Percentiles rank a stretch among this genome's conserved stretches.
Conservation (phyloP, 2,113 vertebrate species). For the Xiphophorus maculatus region DNA sequence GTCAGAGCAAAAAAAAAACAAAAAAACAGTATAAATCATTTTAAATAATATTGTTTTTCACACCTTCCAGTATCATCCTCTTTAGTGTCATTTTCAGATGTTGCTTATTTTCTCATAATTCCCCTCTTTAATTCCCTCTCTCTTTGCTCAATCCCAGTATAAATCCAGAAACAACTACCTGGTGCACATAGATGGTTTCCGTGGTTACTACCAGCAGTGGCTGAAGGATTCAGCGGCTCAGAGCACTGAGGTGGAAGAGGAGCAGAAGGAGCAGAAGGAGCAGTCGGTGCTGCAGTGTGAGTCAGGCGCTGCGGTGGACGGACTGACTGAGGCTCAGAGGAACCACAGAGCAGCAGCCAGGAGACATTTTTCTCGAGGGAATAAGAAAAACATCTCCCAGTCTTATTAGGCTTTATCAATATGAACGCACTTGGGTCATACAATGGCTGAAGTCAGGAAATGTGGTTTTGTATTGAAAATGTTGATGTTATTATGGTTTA, state of each 20-base stretch:
- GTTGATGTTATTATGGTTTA: background rate
- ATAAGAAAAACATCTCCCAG: background rate
- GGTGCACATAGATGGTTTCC: conserved; percentile 92
- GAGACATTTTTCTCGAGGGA: conserved; percentile 15
- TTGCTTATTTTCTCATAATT: background rate
- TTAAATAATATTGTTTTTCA: background rate
- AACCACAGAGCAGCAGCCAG: conserved; percentile 49
- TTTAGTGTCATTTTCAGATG: background rate
- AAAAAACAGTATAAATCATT: background rate
- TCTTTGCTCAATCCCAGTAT: conserved; percentile 76
- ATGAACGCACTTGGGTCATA: background rate
- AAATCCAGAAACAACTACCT: conserved; percentile 89
- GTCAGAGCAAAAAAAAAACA: conserved; percentile 66
- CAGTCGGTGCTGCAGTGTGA: conserved; percentile 12
- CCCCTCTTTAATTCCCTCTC: background rate
- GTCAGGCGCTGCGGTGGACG: conserved; percentile 4
- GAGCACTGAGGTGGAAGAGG: conserved; percentile 56
- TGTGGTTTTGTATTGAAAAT: background rate
- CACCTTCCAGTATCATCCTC: background rate
- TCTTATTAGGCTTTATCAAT: background rate
- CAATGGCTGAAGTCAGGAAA: background rate
- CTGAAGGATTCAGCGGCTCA: conserved; percentile 85
- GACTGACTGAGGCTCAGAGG: conserved; percentile 23
- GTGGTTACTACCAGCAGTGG: conserved; percentile 93
- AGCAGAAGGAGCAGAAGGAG: conserved; percentile 9